phyloP scores from a whole-genome alignment of 2,888 invertebrate genomes.

The Morpho deidamia region DNA sequence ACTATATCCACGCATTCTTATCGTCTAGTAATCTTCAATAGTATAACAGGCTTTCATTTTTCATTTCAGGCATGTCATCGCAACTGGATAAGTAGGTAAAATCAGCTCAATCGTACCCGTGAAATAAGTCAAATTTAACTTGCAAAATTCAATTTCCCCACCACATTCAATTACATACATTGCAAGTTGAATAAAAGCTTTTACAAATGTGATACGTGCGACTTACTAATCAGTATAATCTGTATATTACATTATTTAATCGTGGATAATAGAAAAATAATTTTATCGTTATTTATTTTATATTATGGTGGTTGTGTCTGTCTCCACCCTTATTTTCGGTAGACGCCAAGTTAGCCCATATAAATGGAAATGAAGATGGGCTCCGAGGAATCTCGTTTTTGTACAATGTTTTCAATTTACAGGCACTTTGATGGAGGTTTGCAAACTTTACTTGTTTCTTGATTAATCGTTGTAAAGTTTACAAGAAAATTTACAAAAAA shows the following conservation, averaged over 20 bases:
- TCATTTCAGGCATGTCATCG: no score
- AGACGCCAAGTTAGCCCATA: constrained; percentile 55
- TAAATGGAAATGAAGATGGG: constrained; percentile 59
- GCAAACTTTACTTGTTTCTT: constrained; percentile 23
- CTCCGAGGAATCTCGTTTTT: constrained; percentile 32
- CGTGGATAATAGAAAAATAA: background rate
- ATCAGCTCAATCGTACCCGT: no score
- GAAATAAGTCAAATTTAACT: no score
- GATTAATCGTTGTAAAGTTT: constrained; percentile 21
- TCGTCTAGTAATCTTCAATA: no score
- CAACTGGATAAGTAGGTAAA: no score
- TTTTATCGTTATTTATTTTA: background rate
- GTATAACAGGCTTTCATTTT: no score
- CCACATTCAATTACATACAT: no score
- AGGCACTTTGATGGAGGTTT: constrained; percentile 24
- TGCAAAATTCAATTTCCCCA: no score
- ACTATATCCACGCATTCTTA: no score
- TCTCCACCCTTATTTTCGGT: constrained; percentile 26
- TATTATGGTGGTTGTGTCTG: background rate
- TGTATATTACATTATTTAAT: background rate
- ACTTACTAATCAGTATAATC: no score
- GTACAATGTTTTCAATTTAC: constrained; percentile 54
- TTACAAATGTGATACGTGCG: no score
- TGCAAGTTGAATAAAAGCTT: no score
- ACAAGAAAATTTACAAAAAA: background rate